Evolutionary conservation across 2,888 invertebrate species (phyloP).

Genomic region (Cheilosia variabilis): DNA sequence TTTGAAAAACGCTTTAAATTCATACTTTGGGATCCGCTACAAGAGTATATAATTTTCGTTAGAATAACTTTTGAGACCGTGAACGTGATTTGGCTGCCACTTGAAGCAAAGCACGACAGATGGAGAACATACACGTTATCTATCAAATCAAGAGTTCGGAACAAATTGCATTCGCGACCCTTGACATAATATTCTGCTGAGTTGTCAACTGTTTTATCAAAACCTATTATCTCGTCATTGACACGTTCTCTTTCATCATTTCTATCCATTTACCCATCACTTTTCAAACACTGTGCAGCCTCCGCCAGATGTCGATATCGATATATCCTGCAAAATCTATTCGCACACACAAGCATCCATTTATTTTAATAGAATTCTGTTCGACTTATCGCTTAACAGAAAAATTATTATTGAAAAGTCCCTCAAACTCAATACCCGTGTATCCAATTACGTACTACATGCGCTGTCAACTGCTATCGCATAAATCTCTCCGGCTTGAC

Average conservation of each 20-base stretch:
- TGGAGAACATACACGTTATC: no score
- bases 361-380: constrained; percentile 13
- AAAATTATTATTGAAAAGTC: constrained; percentile 30
- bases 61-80: no score
- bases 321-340: constrained; percentile 38
- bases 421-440: constrained; percentile 24
- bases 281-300: constrained; percentile 38
- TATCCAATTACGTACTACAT: constrained; percentile 71
- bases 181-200: constrained; percentile 49
- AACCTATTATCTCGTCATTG: constrained; percentile 60
- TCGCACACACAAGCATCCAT: constrained; percentile 38
- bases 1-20: no score
- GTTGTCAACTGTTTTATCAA: constrained; percentile 43
- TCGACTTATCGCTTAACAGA: not conserved
- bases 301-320: constrained; percentile 58
- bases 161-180: constrained; percentile 38
- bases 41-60: no score
- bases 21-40: no score
- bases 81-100: no score
- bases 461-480: constrained; percentile 56
- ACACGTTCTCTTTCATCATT: constrained; percentile 46
- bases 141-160: not conserved
- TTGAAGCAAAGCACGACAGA: no score
- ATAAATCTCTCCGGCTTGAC: constrained; percentile 54
- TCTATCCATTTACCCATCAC: constrained; percentile 13